A percentile compares a stretch with the other conserved stretches of the same genome.
These are phyloP conservation scores for Dipus sagitta DNA, from an alignment of 2,797 vertebrate species.

Conservation along the genomic window DNA sequence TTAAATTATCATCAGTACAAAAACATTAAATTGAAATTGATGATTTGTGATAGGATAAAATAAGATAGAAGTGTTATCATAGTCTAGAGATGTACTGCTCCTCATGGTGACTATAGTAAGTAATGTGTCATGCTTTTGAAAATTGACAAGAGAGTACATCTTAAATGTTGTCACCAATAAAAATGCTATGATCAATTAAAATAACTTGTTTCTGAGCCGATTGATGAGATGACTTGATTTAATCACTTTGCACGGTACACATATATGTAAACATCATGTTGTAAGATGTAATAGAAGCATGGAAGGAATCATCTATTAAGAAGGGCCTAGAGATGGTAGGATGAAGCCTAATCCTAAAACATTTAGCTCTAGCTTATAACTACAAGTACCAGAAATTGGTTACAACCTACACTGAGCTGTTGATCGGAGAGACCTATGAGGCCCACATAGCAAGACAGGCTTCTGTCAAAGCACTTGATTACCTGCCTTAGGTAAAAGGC, in stretches of 20 bases:
- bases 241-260: not conserved
- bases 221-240: not conserved
- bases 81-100: not conserved
- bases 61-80: not conserved
- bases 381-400: no score
- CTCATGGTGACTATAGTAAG: not conserved
- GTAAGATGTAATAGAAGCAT: no score
- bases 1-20: slow-evolving; percentile 7
- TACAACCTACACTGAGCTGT: no score
- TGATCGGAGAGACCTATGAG: no score
- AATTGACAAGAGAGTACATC: not conserved
- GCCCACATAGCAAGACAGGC: no score
- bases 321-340: no score
- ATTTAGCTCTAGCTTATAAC: no score
- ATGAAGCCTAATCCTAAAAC: no score
- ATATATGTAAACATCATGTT: not conserved
- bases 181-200: not conserved
- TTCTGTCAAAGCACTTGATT: no score
- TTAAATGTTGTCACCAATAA: not conserved
- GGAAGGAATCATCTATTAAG: no score
- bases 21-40: not conserved
- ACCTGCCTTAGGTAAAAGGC: no score
- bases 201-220: not conserved
- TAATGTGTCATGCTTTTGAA: not conserved
- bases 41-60: not conserved